Conservation (phyloP, 2,888 invertebrate species). For the Sphaeridia pumilis region DNA sequence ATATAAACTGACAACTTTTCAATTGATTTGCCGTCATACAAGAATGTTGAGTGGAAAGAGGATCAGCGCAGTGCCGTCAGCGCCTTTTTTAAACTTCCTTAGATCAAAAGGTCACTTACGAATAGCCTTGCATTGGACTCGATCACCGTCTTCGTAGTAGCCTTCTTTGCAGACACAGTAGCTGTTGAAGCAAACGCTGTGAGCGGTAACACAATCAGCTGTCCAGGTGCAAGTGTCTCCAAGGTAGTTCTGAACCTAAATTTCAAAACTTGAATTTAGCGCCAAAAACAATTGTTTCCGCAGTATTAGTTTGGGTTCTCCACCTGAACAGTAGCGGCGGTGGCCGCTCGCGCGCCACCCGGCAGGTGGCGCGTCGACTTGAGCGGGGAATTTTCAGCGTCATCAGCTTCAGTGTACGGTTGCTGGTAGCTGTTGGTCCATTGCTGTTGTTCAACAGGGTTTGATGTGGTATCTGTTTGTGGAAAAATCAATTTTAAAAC, state of each 20-base stretch:
- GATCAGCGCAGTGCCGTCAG: too few species aligned
- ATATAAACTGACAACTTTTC: too few species aligned
- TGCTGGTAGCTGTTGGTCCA: conserved; percentile 9
- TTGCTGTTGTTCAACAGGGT: conserved; percentile 29
- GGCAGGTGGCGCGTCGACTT: conserved; percentile 16
- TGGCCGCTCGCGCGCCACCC: conserved; percentile 48
- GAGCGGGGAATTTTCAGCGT: too few species aligned
- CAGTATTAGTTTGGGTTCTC: background rate
- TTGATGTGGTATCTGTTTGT: conserved; percentile 56
- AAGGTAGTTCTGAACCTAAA: conserved; percentile 51
- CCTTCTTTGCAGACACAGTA: conserved; percentile 63
- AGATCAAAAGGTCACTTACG: conserved; percentile 39
- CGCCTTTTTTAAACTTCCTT: background rate
- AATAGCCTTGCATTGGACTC: conserved; percentile 49
- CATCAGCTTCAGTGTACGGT: too few species aligned
- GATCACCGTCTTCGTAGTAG: conserved; percentile 51
- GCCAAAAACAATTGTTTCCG: too few species aligned
- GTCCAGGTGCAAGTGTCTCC: conserved; percentile 65
- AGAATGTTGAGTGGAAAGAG: too few species aligned
- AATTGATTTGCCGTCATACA: too few species aligned
- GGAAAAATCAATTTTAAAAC: too few species aligned
- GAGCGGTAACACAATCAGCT: conserved; percentile 55
- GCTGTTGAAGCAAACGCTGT: conserved; percentile 60
- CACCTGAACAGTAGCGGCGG: conserved; percentile 51
- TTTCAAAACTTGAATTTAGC: background rate